Evolutionary conservation across 2,888 invertebrate species (phyloP).

Genomic region (Lithophane socia): DNA sequence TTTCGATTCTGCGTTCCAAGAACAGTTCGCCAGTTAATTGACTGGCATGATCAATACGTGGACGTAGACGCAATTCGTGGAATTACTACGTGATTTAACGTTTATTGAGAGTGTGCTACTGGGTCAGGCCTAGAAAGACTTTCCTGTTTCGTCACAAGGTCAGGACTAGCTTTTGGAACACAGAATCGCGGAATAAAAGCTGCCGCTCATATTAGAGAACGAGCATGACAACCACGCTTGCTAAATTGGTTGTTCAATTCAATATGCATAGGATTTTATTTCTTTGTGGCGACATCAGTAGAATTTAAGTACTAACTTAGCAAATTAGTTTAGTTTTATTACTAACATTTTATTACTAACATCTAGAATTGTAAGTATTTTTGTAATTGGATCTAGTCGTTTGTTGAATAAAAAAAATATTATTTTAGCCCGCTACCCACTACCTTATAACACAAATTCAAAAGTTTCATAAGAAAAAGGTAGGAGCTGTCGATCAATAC

Average conservation of each 20-base stretch:
- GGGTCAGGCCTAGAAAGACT: background rate
- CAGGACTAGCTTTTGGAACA: background rate
- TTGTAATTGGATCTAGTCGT: no score
- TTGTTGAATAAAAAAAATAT: no score
- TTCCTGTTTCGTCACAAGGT: background rate
- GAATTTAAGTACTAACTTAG: no score
- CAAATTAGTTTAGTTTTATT: no score
- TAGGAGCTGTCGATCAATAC: background rate
- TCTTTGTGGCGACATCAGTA: no score
- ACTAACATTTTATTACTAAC: no score
- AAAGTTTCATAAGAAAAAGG: background rate
- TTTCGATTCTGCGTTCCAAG: background rate
- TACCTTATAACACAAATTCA: background rate
- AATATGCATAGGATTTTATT: no score
- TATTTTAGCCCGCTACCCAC: background rate
- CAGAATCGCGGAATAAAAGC: background rate
- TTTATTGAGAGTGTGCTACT: background rate
- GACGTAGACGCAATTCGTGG: background rate
- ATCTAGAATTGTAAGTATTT: no score
- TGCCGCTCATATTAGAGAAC: no score
- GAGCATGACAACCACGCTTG: no score
- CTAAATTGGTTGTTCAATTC: background rate
- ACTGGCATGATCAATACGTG: background rate
- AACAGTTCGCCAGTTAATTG: background rate
- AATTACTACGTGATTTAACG: background rate